phyloP scores from a whole-genome alignment of 2,888 invertebrate genomes.

The Pomacea canaliculata region DNA sequence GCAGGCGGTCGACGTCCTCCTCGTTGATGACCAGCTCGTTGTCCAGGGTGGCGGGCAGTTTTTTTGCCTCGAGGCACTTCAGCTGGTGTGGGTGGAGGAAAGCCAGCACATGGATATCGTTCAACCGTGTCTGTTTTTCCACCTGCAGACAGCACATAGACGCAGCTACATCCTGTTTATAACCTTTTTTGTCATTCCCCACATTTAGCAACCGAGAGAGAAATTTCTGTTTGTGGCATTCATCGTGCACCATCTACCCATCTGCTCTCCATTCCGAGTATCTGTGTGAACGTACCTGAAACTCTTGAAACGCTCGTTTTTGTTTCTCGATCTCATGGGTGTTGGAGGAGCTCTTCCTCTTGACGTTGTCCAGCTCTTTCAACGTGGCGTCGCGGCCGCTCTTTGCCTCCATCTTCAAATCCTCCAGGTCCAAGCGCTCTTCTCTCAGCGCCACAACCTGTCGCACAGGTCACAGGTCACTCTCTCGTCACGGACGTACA shows the following conservation, averaged over 20 bases:
- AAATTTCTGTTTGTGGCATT: too few species aligned
- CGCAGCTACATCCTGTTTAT: neutral
- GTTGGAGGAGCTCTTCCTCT: neutral
- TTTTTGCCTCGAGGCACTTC: conserved; percentile 2
- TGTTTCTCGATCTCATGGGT: neutral
- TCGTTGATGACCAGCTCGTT: conserved; percentile 7
- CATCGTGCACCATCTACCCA: neutral
- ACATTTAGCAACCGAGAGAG: too few species aligned
- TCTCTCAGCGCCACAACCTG: conserved; percentile 11
- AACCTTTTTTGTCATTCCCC: neutral
- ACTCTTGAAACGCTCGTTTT: neutral
- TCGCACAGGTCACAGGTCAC: too few species aligned
- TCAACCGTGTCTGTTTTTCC: conserved; percentile 17
- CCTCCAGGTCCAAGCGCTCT: conserved; percentile 14
- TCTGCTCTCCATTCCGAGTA: too few species aligned
- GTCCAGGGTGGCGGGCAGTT: neutral
- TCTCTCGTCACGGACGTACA: too few species aligned
- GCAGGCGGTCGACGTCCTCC: conserved; percentile 2
- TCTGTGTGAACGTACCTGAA: conserved; percentile 6
- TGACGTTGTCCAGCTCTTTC: conserved; percentile 7
- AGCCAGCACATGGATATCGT: conserved; percentile 4
- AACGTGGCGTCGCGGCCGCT: neutral
- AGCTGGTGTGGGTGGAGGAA: conserved; percentile 18
- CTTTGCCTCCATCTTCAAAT: conserved; percentile 9
- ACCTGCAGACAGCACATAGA: neutral